A percentile compares a stretch with the other conserved stretches of the same genome.
These are phyloP conservation scores for Clarias gariepinus DNA, from an alignment of 2,113 vertebrate species.

Conservation along the genomic window DNA sequence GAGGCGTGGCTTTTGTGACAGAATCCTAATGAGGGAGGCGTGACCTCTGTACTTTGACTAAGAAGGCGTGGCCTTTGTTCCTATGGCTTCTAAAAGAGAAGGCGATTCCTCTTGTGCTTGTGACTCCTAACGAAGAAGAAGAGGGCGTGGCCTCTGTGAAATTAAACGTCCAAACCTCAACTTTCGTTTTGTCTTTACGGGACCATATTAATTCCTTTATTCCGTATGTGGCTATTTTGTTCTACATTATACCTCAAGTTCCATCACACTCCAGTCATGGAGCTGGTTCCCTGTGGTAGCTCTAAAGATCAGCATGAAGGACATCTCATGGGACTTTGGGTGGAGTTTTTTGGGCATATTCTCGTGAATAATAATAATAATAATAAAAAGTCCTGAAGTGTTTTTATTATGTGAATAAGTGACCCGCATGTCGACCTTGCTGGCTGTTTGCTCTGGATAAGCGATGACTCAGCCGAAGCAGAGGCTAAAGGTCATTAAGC, in stretches of 20 bases:
- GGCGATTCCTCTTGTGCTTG: not conserved
- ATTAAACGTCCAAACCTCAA: not conserved
- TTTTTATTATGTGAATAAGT: not conserved
- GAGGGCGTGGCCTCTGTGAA: not conserved
- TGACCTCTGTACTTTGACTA: not conserved
- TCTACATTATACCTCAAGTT: not conserved
- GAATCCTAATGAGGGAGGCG: not conserved
- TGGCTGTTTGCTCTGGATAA: constrained; percentile 23
- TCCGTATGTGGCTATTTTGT: not conserved
- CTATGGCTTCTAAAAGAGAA: not conserved
- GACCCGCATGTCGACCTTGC: not conserved
- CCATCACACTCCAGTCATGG: not conserved
- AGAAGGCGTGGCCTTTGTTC: not conserved
- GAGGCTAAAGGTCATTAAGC: constrained; percentile 35
- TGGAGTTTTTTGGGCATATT: not conserved
- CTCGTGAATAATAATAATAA: not conserved
- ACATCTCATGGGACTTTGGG: not conserved
- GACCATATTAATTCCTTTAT: not conserved
- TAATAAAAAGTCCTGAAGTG: not conserved
- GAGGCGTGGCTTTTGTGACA: not conserved
- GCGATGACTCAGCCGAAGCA: not conserved
- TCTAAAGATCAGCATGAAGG: not conserved
- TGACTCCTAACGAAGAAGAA: not conserved
- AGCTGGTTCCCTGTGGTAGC: not conserved
- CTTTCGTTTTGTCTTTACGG: not conserved